phyloP scores from a whole-genome alignment of 2,113 vertebrate species.

The Eulacestoma nigropectus region DNA sequence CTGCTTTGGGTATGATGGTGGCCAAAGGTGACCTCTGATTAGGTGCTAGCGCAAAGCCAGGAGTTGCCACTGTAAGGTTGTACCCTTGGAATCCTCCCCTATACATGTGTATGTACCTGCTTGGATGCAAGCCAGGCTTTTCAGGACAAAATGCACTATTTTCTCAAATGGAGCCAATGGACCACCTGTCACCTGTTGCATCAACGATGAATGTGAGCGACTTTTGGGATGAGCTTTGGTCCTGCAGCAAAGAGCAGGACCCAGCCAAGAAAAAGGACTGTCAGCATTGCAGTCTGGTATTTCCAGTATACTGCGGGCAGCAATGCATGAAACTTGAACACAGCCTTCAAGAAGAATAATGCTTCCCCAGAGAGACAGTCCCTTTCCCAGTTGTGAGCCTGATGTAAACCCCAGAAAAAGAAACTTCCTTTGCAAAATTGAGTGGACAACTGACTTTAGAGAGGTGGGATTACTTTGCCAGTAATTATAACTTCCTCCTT shows the following conservation, averaged over 20 bases:
- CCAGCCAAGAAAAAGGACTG: background rate
- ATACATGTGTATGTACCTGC: fast-evolving
- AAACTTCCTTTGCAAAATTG: background rate
- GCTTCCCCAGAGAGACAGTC: background rate
- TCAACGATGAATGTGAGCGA: background rate
- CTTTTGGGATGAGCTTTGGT: background rate
- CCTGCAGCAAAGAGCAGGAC: background rate
- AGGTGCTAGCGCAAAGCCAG: background rate
- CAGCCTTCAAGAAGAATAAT: background rate
- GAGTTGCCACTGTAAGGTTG: background rate
- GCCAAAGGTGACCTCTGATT: background rate
- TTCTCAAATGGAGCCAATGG: background rate
- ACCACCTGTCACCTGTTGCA: background rate
- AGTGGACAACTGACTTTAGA: background rate
- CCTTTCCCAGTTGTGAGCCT: background rate
- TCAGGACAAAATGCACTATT: background rate
- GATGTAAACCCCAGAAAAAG: background rate
- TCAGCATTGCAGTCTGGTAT: background rate
- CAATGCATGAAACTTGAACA: background rate
- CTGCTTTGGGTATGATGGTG: background rate
- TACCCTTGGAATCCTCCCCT: background rate
- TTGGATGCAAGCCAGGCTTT: background rate
- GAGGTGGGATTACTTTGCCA: background rate
- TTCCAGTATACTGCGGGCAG: background rate
- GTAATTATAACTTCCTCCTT: background rate